phyloP scores from a whole-genome alignment of 2,888 invertebrate species.

The Bursaphelenchus okinawaensis region DNA sequence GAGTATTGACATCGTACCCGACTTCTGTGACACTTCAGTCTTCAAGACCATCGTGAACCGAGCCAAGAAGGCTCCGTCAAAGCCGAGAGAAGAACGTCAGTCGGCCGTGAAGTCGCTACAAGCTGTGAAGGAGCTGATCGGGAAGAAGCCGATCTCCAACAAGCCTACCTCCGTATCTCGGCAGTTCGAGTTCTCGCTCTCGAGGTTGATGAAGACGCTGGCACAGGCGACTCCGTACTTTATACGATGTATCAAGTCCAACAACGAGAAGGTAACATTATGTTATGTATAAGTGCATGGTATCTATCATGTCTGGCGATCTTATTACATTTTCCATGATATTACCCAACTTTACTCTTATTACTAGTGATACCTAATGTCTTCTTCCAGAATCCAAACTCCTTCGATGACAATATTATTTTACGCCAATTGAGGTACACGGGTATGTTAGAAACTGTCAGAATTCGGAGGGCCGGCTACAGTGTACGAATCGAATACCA shows the following conservation, averaged over 20 bases:
- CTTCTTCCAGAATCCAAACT: slow-evolving; percentile 71
- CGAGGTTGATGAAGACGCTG: slow-evolving; percentile 84
- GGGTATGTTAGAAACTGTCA: slow-evolving; percentile 91
- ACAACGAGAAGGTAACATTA: slow-evolving; percentile 71
- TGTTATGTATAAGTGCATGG: slow-evolving; percentile 6
- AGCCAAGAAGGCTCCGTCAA: slow-evolving; percentile 38
- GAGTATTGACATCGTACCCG: slow-evolving; percentile 40
- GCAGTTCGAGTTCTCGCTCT: slow-evolving; percentile 82
- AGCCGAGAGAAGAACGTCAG: slow-evolving; percentile 41
- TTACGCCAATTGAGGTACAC: slow-evolving; percentile 84
- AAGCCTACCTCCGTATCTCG: slow-evolving; percentile 80
- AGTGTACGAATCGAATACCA: slow-evolving; percentile 81
- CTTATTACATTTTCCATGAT: slow-evolving; percentile 3
- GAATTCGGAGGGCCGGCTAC: slow-evolving; percentile 88
- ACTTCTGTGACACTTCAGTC: slow-evolving; percentile 56
- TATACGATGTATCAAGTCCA: slow-evolving; percentile 88
- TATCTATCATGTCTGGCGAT: neutral
- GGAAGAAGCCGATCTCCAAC: slow-evolving; percentile 60
- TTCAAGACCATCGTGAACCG: slow-evolving; percentile 53
- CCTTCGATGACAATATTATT: slow-evolving; percentile 86
- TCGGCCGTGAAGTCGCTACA: slow-evolving; percentile 40
- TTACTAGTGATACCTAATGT: neutral
- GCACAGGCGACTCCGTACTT: slow-evolving; percentile 82
- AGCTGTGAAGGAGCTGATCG: slow-evolving; percentile 87
- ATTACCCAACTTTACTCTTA: slow-evolving; percentile 7